A percentile compares a stretch with the other conserved stretches of the same genome.
Conservation (phyloP, 2,888 invertebrate species). For the Melikaiella ostensackeni region DNA sequence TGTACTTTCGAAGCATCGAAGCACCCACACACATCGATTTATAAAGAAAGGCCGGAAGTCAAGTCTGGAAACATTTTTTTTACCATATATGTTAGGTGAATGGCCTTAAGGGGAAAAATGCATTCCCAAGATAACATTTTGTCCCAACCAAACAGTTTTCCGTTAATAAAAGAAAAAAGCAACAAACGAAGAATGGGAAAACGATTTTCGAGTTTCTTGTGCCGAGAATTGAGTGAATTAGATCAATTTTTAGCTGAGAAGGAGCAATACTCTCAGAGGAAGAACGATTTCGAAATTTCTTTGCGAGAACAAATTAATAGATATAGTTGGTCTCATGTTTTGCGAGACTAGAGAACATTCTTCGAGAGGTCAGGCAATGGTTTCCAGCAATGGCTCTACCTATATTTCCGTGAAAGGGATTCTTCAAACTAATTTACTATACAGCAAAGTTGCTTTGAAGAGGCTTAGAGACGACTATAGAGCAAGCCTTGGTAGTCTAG, state of each 20-base stretch:
- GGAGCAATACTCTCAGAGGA: neutral
- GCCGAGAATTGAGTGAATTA: no score
- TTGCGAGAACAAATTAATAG: slow-evolving; percentile 19
- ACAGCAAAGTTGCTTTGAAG: slow-evolving; percentile 51
- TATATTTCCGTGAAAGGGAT: slow-evolving; percentile 42
- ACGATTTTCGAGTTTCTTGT: neutral
- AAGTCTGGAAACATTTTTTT: neutral
- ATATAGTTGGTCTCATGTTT: neutral
- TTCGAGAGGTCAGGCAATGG: slow-evolving; percentile 30
- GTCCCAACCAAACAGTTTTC: neutral
- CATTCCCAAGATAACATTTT: neutral
- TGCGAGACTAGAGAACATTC: slow-evolving; percentile 17
- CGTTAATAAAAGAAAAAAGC: neutral
- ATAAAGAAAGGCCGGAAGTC: slow-evolving; percentile 8
- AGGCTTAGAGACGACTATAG: slow-evolving; percentile 51
- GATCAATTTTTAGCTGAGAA: neutral
- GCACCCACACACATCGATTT: neutral
- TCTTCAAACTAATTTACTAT: slow-evolving; percentile 46
- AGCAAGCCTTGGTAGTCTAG: slow-evolving; percentile 46
- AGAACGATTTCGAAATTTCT: slow-evolving; percentile 9
- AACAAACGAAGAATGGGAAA: neutral
- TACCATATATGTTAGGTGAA: neutral
- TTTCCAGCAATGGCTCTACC: slow-evolving; percentile 32
- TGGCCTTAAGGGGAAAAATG: neutral
- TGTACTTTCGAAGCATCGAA: slow-evolving; percentile 41